Evolutionary conservation across 1,140 invertebrate genomes (phyloP).

Genomic region (Callitettix versicolor): DNA sequence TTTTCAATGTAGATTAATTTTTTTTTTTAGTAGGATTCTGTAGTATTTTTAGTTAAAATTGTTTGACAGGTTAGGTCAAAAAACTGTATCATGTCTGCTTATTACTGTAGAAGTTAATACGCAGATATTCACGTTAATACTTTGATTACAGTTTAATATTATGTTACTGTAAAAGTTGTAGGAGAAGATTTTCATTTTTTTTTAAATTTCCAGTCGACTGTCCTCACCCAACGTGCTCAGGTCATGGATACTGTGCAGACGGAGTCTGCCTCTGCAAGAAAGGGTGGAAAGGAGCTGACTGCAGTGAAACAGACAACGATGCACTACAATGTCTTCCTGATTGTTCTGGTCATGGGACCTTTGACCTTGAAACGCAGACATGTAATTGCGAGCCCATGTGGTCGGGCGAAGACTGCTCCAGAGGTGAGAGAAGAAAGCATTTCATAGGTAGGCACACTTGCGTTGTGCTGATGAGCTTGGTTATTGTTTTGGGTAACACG

Average conservation of each 20-base stretch:
- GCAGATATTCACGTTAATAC: too few relatives aligned
- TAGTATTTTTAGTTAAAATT: too few relatives aligned
- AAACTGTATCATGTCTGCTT: too few relatives aligned
- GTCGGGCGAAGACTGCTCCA: conserved; percentile 90
- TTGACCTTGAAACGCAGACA: conserved; percentile 82
- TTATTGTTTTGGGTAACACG: too few relatives aligned
- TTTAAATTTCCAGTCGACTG: conserved; percentile 76
- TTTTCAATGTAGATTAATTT: too few relatives aligned
- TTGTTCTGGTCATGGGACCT: conserved; percentile 88
- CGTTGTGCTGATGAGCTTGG: too few relatives aligned
- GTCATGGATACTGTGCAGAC: conserved; percentile 89
- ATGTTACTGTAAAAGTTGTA: too few relatives aligned
- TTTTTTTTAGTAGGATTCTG: too few relatives aligned
- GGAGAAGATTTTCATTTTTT: too few relatives aligned
- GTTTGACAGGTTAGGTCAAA: too few relatives aligned
- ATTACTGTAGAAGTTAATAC: too few relatives aligned
- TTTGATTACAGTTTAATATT: too few relatives aligned
- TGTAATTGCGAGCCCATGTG: conserved; percentile 86
- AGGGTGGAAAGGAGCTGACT: conserved; percentile 89
- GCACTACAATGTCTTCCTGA: conserved; percentile 87
- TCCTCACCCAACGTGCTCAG: conserved; percentile 87
- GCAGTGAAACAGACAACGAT: conserved; percentile 83
- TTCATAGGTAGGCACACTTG: conserved; percentile 20
- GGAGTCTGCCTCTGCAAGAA: conserved; percentile 96
- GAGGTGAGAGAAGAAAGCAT: conserved; percentile 44